Conservation (phyloP, 1,140 invertebrate species). For the Neoseiulus cucumeris region DNA sequence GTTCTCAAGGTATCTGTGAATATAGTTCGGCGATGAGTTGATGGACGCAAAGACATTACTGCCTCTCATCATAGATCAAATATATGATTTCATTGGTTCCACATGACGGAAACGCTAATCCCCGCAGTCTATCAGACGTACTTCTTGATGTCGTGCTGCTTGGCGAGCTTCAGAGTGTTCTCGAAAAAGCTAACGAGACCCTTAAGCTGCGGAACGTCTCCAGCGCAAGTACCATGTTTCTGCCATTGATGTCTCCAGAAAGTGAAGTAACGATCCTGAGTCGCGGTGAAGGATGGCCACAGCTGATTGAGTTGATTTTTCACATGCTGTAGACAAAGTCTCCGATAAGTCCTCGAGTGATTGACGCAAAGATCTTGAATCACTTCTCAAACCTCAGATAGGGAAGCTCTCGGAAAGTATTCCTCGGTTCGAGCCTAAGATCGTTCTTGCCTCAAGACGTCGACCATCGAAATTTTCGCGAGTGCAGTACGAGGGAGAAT, state of each 20-base stretch:
- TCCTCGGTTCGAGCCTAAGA: no score
- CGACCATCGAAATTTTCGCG: neutral
- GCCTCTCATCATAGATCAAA: neutral
- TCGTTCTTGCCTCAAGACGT: neutral
- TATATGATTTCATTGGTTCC: neutral
- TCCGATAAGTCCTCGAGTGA: neutral
- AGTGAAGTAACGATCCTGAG: constrained; percentile 10
- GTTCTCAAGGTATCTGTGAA: neutral
- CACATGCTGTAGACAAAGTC: neutral
- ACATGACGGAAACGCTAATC: neutral
- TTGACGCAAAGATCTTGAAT: no score
- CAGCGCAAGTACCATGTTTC: constrained; percentile 19
- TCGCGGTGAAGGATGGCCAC: constrained; percentile 13
- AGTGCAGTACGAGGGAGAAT: neutral
- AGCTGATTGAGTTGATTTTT: constrained; percentile 13
- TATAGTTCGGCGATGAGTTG: neutral
- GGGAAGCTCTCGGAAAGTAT: no score
- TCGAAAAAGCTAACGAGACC: constrained; percentile 17
- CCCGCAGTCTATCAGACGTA: neutral
- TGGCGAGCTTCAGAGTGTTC: constrained; percentile 6
- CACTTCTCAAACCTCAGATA: no score
- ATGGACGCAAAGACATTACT: neutral
- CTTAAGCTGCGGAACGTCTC: constrained; percentile 12
- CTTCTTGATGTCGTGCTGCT: constrained; percentile 14
- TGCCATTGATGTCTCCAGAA: constrained; percentile 19